A percentile compares a stretch with the other conserved stretches of the same genome.
These are phyloP conservation scores for Drosophila pandora DNA, from an alignment of 1,140 invertebrate genomes.

Conservation along the genomic window DNA sequence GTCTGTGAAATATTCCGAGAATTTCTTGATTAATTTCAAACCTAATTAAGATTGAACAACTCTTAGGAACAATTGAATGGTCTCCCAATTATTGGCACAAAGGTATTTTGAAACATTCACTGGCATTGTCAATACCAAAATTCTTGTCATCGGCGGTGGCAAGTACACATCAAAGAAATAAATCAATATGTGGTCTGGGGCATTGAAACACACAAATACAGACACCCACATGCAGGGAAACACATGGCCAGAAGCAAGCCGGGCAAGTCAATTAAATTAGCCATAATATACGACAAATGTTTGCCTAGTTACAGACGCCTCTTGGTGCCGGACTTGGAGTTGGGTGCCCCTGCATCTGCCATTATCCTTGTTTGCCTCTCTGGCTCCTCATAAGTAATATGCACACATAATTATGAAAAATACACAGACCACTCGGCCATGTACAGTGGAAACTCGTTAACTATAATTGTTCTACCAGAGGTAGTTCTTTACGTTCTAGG, in stretches of 20 bases:
- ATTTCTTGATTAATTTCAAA: not conserved
- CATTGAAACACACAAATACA: slow-evolving; percentile 9
- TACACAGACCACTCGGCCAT: slow-evolving; percentile 17
- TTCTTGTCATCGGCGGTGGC: not conserved
- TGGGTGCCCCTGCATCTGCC: slow-evolving; percentile 6
- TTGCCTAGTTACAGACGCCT: slow-evolving; percentile 27
- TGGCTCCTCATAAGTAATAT: slow-evolving; percentile 41
- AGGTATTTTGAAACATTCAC: slow-evolving; percentile 8
- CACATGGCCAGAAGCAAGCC: slow-evolving; percentile 34
- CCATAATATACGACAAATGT: slow-evolving; percentile 53
- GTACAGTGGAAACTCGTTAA: slow-evolving; percentile 25
- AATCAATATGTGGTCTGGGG: slow-evolving; percentile 2
- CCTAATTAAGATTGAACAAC: not conserved
- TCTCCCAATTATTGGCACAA: not conserved
- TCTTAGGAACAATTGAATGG: not conserved
- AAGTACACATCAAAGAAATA: slow-evolving; percentile 23
- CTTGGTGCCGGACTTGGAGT: not conserved
- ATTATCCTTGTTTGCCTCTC: slow-evolving; percentile 24
- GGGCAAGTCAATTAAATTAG: slow-evolving; percentile 63
- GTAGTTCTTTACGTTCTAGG: not conserved
- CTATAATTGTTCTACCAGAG: not conserved
- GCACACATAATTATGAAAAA: slow-evolving; percentile 53
- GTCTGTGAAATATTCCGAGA: not conserved
- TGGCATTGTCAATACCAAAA: slow-evolving; percentile 28
- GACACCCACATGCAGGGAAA: slow-evolving; percentile 9